Conservation (phyloP, 1,140 invertebrate genomes). For the Drosophila hydei region DNA sequence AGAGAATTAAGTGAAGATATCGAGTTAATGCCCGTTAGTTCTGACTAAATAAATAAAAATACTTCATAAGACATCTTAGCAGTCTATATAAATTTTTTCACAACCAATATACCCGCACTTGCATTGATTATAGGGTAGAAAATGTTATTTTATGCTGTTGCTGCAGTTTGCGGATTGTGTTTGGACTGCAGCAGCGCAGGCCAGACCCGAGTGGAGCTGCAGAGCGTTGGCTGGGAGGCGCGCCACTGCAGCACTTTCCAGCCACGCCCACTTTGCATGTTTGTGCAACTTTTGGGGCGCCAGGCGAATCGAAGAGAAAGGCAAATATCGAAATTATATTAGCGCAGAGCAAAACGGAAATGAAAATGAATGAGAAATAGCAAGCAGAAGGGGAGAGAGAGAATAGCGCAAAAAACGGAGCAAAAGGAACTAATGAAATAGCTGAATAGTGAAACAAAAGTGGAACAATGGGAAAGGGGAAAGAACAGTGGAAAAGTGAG, state of each 20-base stretch:
- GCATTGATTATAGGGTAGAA: constrained; percentile 8
- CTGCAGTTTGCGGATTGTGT: constrained; percentile 73
- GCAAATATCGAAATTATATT: constrained; percentile 74
- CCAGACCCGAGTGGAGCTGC: neutral
- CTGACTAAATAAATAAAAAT: too few relatives aligned
- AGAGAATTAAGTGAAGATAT: too few relatives aligned
- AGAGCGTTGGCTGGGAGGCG: neutral
- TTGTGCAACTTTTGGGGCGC: constrained; percentile 52
- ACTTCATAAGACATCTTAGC: too few relatives aligned
- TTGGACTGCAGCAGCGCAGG: constrained; percentile 33
- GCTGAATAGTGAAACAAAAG: too few relatives aligned
- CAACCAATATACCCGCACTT: neutral
- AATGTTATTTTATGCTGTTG: constrained; percentile 66
- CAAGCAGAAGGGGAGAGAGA: constrained; percentile 3
- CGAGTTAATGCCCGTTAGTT: too few relatives aligned
- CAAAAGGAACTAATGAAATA: too few relatives aligned
- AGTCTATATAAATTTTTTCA: neutral
- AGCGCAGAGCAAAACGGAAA: constrained; percentile 56
- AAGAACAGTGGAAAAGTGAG: too few relatives aligned
- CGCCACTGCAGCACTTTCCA: constrained; percentile 64
- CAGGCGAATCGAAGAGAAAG: neutral
- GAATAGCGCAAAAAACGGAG: too few relatives aligned
- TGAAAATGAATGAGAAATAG: constrained; percentile 36
- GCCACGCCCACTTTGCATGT: constrained; percentile 54
- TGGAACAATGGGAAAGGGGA: too few relatives aligned